Percentiles rank a stretch among this genome's conserved stretches.
Conservation (phyloP, 2,888 invertebrate species). For the Epistrophe eligans region DNA sequence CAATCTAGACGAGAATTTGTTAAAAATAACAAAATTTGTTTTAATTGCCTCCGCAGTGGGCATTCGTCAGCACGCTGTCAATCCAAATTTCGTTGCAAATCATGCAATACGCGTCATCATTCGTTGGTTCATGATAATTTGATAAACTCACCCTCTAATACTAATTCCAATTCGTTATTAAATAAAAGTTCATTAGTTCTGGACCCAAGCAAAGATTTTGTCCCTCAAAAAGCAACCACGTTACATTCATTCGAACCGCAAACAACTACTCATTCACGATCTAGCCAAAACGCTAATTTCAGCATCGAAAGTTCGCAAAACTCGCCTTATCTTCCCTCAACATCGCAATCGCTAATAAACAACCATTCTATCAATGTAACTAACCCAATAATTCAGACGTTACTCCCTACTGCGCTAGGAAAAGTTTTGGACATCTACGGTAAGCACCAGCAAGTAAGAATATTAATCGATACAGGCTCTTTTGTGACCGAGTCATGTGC, state of each 20-base stretch:
- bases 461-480: neutral
- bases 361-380: too few relatives aligned
- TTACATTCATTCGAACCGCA: neutral
- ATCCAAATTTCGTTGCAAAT: conserved; percentile 7
- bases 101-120: conserved; percentile 34
- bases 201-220: neutral
- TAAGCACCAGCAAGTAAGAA: too few relatives aligned
- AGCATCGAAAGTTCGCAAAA: too few relatives aligned
- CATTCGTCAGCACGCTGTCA: neutral
- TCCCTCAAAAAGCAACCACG: neutral
- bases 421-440: too few relatives aligned
- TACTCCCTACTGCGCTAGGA: too few relatives aligned
- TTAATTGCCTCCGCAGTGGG: conserved; percentile 11
- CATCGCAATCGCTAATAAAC: too few relatives aligned
- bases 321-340: too few relatives aligned
- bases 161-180: neutral
- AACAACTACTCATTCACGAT: neutral
- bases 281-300: too few relatives aligned
- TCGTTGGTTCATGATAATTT: conserved; percentile 24
- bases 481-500: neutral
- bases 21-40: conserved; percentile 4
- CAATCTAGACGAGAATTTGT: neutral
- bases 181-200: neutral
- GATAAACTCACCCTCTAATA: neutral
- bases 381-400: too few relatives aligned